phyloP scores from a whole-genome alignment of 2,888 invertebrate species.

The Nomada ferruginata region DNA sequence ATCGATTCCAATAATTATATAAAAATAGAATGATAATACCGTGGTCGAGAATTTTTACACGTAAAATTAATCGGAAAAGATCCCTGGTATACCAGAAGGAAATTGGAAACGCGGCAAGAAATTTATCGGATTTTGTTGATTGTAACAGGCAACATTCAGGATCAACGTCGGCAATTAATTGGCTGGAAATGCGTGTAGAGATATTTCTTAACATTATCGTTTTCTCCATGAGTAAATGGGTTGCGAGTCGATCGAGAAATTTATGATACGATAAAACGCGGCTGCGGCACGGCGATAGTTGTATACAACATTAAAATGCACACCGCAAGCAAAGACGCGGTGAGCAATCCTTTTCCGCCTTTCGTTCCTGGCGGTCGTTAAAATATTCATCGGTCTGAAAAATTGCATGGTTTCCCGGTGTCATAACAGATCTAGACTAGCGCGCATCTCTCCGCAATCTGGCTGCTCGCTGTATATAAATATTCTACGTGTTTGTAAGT shows the following conservation, averaged over 20 bases:
- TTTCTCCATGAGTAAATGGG: background rate
- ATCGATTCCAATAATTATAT: background rate
- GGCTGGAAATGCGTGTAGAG: background rate
- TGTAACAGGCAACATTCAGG: background rate
- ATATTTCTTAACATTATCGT: background rate
- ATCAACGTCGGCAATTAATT: background rate
- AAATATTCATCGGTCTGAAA: conserved; percentile 24
- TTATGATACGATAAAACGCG: background rate
- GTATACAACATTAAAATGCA: background rate
- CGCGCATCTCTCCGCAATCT: background rate
- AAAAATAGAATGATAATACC: background rate
- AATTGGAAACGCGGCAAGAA: conserved; percentile 7
- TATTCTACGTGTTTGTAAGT: conserved; percentile 76
- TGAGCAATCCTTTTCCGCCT: background rate
- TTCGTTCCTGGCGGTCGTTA: background rate
- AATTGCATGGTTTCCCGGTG: conserved; percentile 7
- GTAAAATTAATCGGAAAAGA: background rate
- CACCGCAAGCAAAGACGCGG: too few species aligned
- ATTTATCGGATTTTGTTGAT: conserved; percentile 1
- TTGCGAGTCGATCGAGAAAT: background rate
- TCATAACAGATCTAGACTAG: background rate
- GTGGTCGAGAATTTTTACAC: background rate
- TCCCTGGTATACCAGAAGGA: background rate
- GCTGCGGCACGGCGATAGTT: background rate
- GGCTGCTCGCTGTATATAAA: conserved; percentile 51